A percentile compares a stretch with the other conserved stretches of the same genome.
These are phyloP conservation scores for Diglossa brunneiventris DNA, from an alignment of 2,113 vertebrate species.

Conservation along the genomic window DNA sequence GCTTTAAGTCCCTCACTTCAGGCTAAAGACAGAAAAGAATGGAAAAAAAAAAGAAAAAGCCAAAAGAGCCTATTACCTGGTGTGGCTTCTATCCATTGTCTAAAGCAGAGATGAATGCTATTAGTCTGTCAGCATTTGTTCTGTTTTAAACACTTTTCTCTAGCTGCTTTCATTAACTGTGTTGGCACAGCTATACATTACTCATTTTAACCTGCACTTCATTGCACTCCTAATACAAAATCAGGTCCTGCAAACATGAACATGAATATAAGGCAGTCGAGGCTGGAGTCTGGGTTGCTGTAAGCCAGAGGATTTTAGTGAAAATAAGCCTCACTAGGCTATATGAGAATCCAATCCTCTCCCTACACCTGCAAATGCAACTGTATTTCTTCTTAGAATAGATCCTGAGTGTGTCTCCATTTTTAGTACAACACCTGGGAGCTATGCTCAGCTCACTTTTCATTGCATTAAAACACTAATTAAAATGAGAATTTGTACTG, in stretches of 20 bases:
- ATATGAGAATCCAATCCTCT: not conserved
- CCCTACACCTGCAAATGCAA: not conserved
- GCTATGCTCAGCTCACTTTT: conserved; percentile 4
- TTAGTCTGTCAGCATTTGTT: conserved; percentile 26
- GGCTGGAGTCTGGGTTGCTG: not conserved
- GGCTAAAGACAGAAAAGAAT: not conserved
- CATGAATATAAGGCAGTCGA: not conserved
- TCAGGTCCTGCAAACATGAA: conserved; percentile 18
- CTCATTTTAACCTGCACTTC: conserved; percentile 56
- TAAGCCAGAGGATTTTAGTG: not conserved
- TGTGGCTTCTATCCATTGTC: not conserved
- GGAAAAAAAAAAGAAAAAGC: not conserved
- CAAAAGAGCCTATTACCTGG: not conserved
- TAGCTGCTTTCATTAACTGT: conserved; percentile 61
- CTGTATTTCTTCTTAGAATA: not conserved
- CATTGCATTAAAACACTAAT: conserved; percentile 4
- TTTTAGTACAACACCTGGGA: conserved; percentile 34
- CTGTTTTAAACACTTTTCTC: conserved; percentile 59
- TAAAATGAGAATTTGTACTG: conserved; percentile 10
- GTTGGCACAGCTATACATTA: conserved; percentile 50
- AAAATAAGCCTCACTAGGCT: not conserved
- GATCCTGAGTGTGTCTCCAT: not conserved
- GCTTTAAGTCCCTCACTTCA: not conserved
- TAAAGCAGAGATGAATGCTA: conserved; percentile 32
- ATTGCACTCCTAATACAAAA: conserved; percentile 23